A percentile compares a stretch with the other conserved stretches of the same genome.
Conservation (phyloP, 2,888 invertebrate species). For the Epistrophe eligans region DNA sequence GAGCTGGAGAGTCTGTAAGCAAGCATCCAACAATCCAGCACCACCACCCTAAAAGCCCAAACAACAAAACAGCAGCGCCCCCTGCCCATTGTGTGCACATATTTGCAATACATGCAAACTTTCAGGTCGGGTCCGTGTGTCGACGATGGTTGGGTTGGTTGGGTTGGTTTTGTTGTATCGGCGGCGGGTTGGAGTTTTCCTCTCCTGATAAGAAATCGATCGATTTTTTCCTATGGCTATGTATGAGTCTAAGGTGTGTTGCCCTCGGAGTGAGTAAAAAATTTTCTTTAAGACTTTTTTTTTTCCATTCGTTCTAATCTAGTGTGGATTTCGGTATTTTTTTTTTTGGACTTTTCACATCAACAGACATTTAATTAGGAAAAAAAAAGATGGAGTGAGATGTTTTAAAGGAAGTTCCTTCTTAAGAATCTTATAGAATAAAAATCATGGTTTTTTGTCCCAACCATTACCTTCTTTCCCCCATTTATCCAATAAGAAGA, state of each 20-base stretch:
- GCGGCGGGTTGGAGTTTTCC: conserved; percentile 73
- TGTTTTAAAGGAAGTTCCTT: background rate
- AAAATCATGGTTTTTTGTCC: background rate
- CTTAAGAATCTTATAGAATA: background rate
- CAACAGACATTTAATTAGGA: background rate
- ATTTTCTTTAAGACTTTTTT: conserved; percentile 38
- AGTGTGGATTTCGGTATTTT: background rate
- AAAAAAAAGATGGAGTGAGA: background rate
- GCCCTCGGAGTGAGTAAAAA: conserved; percentile 79
- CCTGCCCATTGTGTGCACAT: conserved; percentile 53
- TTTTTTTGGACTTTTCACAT: conserved; percentile 8
- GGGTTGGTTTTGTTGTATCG: conserved; percentile 69
- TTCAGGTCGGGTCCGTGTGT: conserved; percentile 39
- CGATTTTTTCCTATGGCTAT: conserved; percentile 80
- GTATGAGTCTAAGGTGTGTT: conserved; percentile 83
- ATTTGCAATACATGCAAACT: conserved; percentile 76
- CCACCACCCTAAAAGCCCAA: conserved; percentile 10
- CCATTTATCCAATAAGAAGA: conserved; percentile 20
- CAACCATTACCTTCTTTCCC: too few relatives aligned
- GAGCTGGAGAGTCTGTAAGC: conserved; percentile 39
- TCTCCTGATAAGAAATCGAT: conserved; percentile 77
- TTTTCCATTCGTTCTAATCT: conserved; percentile 1
- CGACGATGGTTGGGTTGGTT: conserved; percentile 25
- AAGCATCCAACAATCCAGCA: conserved; percentile 27
- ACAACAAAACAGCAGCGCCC: conserved; percentile 28